These are phyloP conservation scores for Rallus crepitans DNA, from an alignment of 2,797 vertebrate genomes.

Conservation along the genomic window DNA sequence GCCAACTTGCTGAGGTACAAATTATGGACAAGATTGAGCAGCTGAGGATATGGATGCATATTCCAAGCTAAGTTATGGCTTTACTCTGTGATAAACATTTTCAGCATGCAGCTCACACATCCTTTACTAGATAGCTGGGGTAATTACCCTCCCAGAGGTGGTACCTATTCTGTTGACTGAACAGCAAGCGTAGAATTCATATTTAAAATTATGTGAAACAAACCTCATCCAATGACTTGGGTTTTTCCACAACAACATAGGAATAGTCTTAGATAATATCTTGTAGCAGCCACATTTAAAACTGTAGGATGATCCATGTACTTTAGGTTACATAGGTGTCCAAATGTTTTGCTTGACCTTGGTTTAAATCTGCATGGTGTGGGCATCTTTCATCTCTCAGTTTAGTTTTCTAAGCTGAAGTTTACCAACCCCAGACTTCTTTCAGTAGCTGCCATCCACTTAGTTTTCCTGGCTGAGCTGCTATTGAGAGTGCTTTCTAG, in stretches of 20 bases:
- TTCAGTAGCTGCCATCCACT: slow-evolving; percentile 24
- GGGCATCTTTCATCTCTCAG: not conserved
- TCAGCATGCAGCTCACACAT: not conserved
- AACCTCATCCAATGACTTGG: not conserved
- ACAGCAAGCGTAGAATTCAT: not conserved
- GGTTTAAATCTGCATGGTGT: not conserved
- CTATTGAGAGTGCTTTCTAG: slow-evolving; percentile 39
- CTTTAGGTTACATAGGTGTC: not conserved
- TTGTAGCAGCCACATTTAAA: not conserved
- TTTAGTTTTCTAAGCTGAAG: not conserved
- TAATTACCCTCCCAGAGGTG: not conserved
- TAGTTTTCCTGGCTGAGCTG: slow-evolving; percentile 29
- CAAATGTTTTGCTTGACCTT: not conserved
- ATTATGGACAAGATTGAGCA: not conserved
- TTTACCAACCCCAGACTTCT: not conserved
- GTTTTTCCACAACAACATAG: not conserved
- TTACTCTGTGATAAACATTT: not conserved
- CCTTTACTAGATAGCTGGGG: not conserved
- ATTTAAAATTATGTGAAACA: not conserved
- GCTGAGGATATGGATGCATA: not conserved
- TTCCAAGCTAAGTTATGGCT: not conserved
- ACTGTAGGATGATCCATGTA: not conserved
- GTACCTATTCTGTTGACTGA: not conserved
- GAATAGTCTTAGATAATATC: not conserved
- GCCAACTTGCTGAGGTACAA: not conserved